Evolutionary conservation across 2,113 vertebrate species (phyloP).

Genomic region (Oceanodroma tethys): DNA sequence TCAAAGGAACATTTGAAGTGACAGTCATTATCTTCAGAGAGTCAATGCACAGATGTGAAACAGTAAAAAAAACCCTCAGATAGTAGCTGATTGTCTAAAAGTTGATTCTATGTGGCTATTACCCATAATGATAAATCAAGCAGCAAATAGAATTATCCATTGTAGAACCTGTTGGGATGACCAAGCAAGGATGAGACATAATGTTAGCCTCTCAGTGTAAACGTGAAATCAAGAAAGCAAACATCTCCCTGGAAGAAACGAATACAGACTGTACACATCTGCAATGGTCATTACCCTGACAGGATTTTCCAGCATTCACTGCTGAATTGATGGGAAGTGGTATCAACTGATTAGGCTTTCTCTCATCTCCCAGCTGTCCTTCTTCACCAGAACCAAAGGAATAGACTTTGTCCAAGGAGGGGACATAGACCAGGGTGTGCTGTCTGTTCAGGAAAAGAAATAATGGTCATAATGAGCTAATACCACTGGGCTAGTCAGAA

Average conservation of each 20-base stretch:
- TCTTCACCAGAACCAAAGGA: conserved; percentile 67
- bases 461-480: background rate
- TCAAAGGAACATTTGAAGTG: background rate
- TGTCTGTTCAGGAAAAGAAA: conserved; percentile 57
- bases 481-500: background rate
- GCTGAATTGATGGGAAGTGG: conserved; percentile 43
- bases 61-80: background rate
- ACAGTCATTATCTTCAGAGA: background rate
- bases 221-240: background rate
- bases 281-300: background rate
- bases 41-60: background rate
- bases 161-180: background rate
- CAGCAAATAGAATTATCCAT: background rate
- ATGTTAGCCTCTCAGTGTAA: background rate
- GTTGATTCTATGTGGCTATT: background rate
- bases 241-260: background rate
- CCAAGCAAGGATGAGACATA: background rate
- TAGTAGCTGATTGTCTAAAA: background rate
- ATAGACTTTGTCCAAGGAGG: conserved; percentile 65
- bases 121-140: background rate
- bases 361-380: conserved; percentile 34
- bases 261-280: background rate
- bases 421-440: conserved; percentile 69
- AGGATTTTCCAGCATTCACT: background rate
- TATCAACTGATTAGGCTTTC: conserved; percentile 25